Percentiles rank a stretch among this genome's conserved stretches.
Evolutionary conservation across 2,888 invertebrate species (phyloP).

Genomic region (Polydrusus cervinus): DNA sequence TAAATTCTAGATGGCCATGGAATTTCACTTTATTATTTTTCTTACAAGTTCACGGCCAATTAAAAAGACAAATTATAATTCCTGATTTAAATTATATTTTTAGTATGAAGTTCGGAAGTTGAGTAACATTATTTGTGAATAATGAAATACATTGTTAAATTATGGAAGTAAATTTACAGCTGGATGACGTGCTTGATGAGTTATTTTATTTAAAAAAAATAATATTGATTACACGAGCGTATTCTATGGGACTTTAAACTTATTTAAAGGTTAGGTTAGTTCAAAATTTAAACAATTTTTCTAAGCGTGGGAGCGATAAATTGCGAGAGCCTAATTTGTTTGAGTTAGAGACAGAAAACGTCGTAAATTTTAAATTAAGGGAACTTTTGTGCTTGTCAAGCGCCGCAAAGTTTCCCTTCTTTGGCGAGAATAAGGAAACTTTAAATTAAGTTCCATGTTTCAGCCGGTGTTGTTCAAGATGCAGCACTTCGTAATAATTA

Average conservation of each 20-base stretch:
- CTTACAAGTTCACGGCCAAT: too few species aligned
- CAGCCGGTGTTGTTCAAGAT: slow-evolving; percentile 22
- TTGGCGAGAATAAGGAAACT: slow-evolving; percentile 20
- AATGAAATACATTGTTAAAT: too few species aligned
- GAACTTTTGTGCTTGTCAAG: slow-evolving; percentile 37
- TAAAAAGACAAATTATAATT: too few species aligned
- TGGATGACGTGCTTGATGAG: too few species aligned
- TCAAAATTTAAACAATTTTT: background rate
- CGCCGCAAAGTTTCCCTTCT: slow-evolving; percentile 17
- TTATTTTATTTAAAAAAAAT: too few species aligned
- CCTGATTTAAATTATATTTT: too few species aligned
- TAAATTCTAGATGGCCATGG: too few species aligned
- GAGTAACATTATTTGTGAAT: too few species aligned
- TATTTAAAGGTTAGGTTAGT: background rate
- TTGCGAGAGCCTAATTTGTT: slow-evolving; percentile 22
- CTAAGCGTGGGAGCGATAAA: slow-evolving; percentile 11
- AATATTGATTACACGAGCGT: too few species aligned
- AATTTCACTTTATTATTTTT: too few species aligned
- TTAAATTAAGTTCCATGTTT: slow-evolving; percentile 40
- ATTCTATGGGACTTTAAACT: background rate
- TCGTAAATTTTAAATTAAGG: slow-evolving; percentile 41
- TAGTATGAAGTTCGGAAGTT: too few species aligned
- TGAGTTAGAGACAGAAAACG: slow-evolving; percentile 26
- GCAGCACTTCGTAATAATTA: slow-evolving; percentile 8
- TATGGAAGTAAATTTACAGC: too few species aligned